phyloP scores from a whole-genome alignment of 2,888 invertebrate genomes.

The Acanthacorydalis orientalis region DNA sequence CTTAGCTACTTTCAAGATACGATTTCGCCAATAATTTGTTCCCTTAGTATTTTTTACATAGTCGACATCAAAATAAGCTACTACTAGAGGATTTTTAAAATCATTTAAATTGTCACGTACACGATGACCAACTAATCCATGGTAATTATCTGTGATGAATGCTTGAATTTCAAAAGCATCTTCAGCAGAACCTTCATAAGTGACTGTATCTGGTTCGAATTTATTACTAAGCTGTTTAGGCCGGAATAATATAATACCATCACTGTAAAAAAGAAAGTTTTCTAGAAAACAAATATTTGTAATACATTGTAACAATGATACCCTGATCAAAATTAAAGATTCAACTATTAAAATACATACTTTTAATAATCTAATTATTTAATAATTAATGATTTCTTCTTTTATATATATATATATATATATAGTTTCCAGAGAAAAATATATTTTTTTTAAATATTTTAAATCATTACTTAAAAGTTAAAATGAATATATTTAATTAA shows the following conservation, averaged over 20 bases:
- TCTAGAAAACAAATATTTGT: too few relatives aligned
- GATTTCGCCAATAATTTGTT: slow-evolving; percentile 98
- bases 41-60: slow-evolving; percentile 94
- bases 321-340: not conserved
- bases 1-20: slow-evolving; percentile 79
- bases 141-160: slow-evolving; percentile 75
- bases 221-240: slow-evolving; percentile 83
- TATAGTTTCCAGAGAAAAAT: too few relatives aligned
- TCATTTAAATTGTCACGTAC: slow-evolving; percentile 69
- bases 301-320: not conserved
- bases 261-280: slow-evolving; percentile 31
- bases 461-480: too few relatives aligned
- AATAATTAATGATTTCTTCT: too few relatives aligned
- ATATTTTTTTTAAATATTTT: too few relatives aligned
- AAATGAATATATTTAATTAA: too few relatives aligned
- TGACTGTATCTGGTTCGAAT: slow-evolving; percentile 67
- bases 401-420: too few relatives aligned
- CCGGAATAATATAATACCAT: slow-evolving; percentile 74
- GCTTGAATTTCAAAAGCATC: slow-evolving; percentile 51
- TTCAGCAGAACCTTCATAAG: slow-evolving; percentile 51
- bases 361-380: too few relatives aligned
- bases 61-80: slow-evolving; percentile 88
- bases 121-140: slow-evolving; percentile 85
- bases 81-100: slow-evolving; percentile 76
- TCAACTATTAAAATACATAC: too few relatives aligned